These are phyloP conservation scores for Aphidoletes aphidimyza DNA, from an alignment of 2,888 invertebrate genomes.

Conservation along the genomic window DNA sequence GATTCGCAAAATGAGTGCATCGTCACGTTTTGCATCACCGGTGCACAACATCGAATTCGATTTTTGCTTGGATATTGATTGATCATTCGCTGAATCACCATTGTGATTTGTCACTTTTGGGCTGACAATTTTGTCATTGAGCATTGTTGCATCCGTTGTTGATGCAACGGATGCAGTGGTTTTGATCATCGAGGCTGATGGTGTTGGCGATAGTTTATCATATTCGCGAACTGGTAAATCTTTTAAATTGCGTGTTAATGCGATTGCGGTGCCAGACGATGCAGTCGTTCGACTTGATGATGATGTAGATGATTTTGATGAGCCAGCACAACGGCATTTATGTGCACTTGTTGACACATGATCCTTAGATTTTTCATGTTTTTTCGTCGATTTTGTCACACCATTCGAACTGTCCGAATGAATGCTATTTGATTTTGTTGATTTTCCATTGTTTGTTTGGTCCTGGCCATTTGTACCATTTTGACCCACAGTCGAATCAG, in stretches of 20 bases:
- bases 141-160: not conserved
- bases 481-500: not conserved
- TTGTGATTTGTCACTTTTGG: conserved; percentile 27
- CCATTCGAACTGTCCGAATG: conserved; percentile 3
- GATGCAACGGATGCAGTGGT: not conserved
- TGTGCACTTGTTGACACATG: not conserved
- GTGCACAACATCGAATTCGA: not conserved
- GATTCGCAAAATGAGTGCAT: conserved; percentile 49
- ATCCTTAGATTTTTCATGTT: not conserved
- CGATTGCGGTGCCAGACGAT: not conserved
- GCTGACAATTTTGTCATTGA: not conserved
- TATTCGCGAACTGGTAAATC: conserved; percentile 35
- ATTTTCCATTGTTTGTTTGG: conserved; percentile 43
- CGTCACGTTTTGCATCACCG: not conserved
- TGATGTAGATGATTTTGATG: conserved; percentile 12
- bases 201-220: conserved; percentile 15
- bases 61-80: not conserved
- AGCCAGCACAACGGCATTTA: not conserved
- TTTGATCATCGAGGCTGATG: not conserved
- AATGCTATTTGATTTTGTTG: conserved; percentile 2
- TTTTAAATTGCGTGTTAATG: not conserved
- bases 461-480: conserved; percentile 52
- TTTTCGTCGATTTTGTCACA: not conserved
- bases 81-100: not conserved
- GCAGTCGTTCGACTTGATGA: not conserved